Evolutionary conservation across 2,113 vertebrate genomes (phyloP).

Genomic region (Gobiocypris rarus): DNA sequence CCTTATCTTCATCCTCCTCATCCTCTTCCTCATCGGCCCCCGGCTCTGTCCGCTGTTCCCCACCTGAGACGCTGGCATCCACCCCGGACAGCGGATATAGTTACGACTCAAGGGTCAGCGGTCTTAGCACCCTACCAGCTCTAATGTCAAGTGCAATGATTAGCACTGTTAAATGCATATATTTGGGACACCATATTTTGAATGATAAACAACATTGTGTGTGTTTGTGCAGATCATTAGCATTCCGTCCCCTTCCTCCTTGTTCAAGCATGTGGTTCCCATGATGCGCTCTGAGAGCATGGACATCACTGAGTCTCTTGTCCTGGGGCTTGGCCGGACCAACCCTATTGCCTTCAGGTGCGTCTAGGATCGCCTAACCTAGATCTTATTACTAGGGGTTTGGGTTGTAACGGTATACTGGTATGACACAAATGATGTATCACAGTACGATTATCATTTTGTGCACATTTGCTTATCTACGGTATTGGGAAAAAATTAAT

Average conservation of each 20-base stretch:
- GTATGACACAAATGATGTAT: no score
- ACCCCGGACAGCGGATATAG: slow-evolving; percentile 97
- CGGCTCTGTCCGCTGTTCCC: slow-evolving; percentile 94
- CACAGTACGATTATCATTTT: no score
- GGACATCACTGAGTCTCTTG: slow-evolving; percentile 99
- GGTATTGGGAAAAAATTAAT: no score
- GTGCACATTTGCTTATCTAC: no score
- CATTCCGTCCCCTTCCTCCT: slow-evolving; percentile 93
- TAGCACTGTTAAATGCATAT: background rate
- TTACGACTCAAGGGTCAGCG: slow-evolving; percentile 91
- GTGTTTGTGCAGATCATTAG: slow-evolving; percentile 84
- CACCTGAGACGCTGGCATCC: slow-evolving; percentile 97
- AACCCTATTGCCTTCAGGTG: slow-evolving; percentile 96
- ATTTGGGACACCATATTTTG: background rate
- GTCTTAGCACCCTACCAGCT: background rate
- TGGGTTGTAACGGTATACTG: no score
- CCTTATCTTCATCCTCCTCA: slow-evolving; percentile 75
- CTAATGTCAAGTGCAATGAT: background rate
- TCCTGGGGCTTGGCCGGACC: slow-evolving; percentile 99
- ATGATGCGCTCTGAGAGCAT: slow-evolving; percentile 99
- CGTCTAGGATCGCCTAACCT: background rate
- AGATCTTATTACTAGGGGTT: background rate
- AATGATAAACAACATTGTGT: slow-evolving; percentile 17
- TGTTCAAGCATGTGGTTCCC: slow-evolving; percentile 98
- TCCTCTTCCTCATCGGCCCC: slow-evolving; percentile 84